A percentile compares a stretch with the other conserved stretches of the same genome.
These are phyloP conservation scores for Cygnus atratus DNA, from an alignment of 2,113 vertebrate species.

Conservation along the genomic window DNA sequence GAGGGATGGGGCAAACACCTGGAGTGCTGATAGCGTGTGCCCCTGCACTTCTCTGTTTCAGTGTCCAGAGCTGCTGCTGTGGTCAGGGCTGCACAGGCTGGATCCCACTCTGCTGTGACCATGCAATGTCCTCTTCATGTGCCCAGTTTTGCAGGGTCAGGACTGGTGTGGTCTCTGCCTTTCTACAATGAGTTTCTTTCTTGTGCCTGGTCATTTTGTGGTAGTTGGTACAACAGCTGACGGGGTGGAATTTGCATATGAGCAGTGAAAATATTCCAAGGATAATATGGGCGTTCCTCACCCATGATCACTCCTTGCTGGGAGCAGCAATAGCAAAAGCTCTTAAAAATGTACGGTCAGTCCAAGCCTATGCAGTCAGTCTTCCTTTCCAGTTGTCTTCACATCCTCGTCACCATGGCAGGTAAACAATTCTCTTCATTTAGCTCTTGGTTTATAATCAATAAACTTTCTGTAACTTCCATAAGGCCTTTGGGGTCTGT, in stretches of 20 bases:
- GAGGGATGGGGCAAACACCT: no score
- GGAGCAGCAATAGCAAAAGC: background rate
- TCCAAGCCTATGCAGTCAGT: background rate
- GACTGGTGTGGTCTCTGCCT: background rate
- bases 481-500: background rate
- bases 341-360: background rate
- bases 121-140: rapidly evolving
- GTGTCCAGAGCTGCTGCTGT: background rate
- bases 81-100: background rate
- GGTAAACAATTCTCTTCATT: background rate
- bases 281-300: background rate
- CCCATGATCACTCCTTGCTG: background rate
- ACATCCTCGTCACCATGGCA: background rate
- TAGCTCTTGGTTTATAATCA: background rate
- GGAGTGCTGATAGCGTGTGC: no score
- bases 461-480: background rate
- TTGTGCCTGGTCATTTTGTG: background rate
- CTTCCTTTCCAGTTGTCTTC: background rate
- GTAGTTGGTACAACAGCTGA: background rate
- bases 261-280: background rate
- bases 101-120: background rate
- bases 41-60: background rate
- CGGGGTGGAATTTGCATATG: background rate
- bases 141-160: background rate
- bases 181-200: background rate